Evolutionary conservation across 2,797 vertebrate species (phyloP), one percentile per base, ranked within the genome.

Genomic region (Kryptopterus vitreolus): DNA sequence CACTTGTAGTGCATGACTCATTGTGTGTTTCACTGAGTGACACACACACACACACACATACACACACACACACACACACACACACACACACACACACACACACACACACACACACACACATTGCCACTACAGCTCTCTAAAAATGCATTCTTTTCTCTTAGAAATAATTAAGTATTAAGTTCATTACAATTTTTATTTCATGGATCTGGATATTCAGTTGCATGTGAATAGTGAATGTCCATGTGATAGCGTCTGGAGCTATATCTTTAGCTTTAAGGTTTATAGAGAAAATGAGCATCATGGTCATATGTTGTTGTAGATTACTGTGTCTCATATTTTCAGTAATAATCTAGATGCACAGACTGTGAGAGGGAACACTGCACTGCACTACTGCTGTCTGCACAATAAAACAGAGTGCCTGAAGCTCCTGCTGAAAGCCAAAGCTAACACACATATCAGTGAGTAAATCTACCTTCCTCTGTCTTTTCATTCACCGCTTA

Each of bases 331-430:
- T 9, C 11, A n/a, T 87, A 29, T 59, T 84, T 78, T 76, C 75
- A 96, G 95, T 62, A 83, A 92, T 53, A 93, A 93, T 63, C 90
- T 96, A 80, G 90, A 90, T 20, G 85, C 83, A 31, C 93, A 89
- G 87, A 96, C 93, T 0, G 68, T 72, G 2, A 79, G 89, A 13
- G 94, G 94, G 22, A 96, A 96, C 91, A 94, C 92, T 0, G 89
- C 93, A 0, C 87, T 96, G 78, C 95, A 95, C 88, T 96, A 95
- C 89, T 94, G 94, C 88, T 94, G 94, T 82, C 88, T 91, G 80
- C 93, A 95, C 88, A 94, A 95, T 89, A 95, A 95, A 88, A 92
- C 89, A 0, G 91, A 96, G 88, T 94, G 95, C 86, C 91, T 94
- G 86, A 95, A 95, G 72, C 92, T 96, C 82, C 91, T 96, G 82